phyloP scores from a whole-genome alignment of 2,888 invertebrate species.

The Nipponacmea schrenckii region DNA sequence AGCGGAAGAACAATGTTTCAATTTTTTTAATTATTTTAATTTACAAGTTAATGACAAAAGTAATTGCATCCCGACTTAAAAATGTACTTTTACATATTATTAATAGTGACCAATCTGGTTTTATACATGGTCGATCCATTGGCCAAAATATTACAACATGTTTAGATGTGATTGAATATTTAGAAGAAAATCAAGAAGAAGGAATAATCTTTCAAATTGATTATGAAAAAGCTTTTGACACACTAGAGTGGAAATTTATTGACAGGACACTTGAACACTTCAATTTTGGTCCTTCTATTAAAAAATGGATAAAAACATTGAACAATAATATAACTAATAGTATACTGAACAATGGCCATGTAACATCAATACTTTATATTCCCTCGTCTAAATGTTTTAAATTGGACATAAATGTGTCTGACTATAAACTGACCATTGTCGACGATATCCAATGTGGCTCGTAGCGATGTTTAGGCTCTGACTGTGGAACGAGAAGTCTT shows the following conservation, averaged over 20 bases:
- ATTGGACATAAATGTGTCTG: too few relatives aligned
- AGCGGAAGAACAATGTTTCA: too few relatives aligned
- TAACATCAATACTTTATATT: not conserved
- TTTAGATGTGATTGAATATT: constrained; percentile 15
- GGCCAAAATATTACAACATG: constrained; percentile 15
- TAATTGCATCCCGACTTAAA: constrained; percentile 20
- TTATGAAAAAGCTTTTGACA: too few relatives aligned
- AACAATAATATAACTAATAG: not conserved
- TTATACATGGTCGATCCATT: constrained; percentile 13
- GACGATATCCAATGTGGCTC: too few relatives aligned
- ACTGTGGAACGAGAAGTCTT: too few relatives aligned
- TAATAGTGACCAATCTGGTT: constrained; percentile 21
- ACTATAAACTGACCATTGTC: too few relatives aligned
- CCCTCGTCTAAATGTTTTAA: too few relatives aligned
- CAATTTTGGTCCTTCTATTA: not conserved
- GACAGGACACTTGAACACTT: too few relatives aligned
- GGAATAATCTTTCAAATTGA: not conserved
- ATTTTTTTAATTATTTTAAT: too few relatives aligned
- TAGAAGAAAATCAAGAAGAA: not conserved
- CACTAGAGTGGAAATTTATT: too few relatives aligned
- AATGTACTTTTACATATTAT: constrained; percentile 16
- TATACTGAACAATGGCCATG: not conserved
- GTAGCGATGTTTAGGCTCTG: too few relatives aligned
- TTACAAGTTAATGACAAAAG: constrained; percentile 17
- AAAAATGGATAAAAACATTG: not conserved